A percentile compares a stretch with the other conserved stretches of the same genome.
phyloP scores from a whole-genome alignment of 37 sponge, comb jelly and placozoan species.

The Agelas oroides region DNA sequence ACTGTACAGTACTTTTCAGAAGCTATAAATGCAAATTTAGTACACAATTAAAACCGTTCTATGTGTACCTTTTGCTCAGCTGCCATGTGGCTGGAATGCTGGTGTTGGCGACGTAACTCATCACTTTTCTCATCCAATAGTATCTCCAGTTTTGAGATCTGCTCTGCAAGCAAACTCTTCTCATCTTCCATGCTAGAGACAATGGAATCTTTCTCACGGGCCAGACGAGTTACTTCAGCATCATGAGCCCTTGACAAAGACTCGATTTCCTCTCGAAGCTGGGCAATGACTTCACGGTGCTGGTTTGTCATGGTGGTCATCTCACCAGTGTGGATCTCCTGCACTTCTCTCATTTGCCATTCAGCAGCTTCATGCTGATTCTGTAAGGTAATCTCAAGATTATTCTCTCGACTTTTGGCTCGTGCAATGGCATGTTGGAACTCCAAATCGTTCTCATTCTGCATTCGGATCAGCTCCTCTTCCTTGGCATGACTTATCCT shows the following conservation, averaged over 20 bases:
- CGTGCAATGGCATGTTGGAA: constrained; percentile 25
- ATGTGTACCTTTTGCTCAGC: constrained; percentile 9
- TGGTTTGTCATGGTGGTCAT: neutral
- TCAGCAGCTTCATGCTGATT: neutral
- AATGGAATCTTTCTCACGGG: constrained; percentile 8
- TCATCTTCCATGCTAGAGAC: constrained; percentile 32
- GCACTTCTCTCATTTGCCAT: neutral
- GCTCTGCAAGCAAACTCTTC: constrained; percentile 15
- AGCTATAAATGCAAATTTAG: too few relatives aligned
- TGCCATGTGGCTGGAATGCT: constrained; percentile 21
- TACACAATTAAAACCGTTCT: neutral
- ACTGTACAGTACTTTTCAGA: too few relatives aligned
- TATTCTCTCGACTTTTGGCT: constrained; percentile 16
- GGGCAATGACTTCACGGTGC: constrained; percentile 27
- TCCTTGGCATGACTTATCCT: constrained; percentile 23
- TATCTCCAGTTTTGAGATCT: constrained; percentile 31
- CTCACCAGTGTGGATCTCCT: constrained; percentile 18
- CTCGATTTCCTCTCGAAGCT: constrained; percentile 41
- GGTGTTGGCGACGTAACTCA: constrained; percentile 39
- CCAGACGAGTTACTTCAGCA: constrained; percentile 1
- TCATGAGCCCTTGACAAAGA: constrained; percentile 6
- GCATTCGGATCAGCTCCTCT: constrained; percentile 22
- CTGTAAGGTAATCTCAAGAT: constrained; percentile 19
- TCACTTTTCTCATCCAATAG: constrained; percentile 51
- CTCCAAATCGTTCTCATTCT: constrained; percentile 41